Percentiles rank a stretch among this genome's conserved stretches.
Evolutionary conservation across 2,888 invertebrate species (phyloP).

Genomic region (Orchesella flavescens): DNA sequence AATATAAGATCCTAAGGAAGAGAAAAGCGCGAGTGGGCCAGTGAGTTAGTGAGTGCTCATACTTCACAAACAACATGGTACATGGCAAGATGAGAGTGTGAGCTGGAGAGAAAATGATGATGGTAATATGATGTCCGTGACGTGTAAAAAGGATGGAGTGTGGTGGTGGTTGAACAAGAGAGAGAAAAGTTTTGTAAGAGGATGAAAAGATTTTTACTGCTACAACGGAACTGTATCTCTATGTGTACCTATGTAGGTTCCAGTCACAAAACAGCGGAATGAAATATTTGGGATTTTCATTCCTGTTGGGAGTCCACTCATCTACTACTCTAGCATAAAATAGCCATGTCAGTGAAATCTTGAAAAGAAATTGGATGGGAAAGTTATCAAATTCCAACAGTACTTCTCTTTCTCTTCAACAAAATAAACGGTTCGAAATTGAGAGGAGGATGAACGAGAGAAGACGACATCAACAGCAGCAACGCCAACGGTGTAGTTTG

Average conservation of each 20-base stretch:
- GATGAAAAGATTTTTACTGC: too few species aligned
- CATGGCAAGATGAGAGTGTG: too few species aligned
- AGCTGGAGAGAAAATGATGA: slow-evolving; percentile 1
- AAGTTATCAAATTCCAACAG: too few species aligned
- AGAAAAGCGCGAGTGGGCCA: background rate
- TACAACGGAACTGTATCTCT: too few species aligned
- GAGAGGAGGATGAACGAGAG: background rate
- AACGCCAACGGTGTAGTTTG: background rate
- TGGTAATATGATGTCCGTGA: background rate
- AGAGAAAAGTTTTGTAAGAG: too few species aligned
- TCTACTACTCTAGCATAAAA: background rate
- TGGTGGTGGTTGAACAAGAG: background rate
- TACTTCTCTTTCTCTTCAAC: too few species aligned
- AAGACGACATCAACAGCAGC: background rate
- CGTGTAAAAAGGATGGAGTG: background rate
- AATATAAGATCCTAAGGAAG: background rate
- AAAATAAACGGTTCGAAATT: slow-evolving; percentile 14
- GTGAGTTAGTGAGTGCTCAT: background rate
- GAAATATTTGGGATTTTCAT: too few species aligned
- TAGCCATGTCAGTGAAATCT: background rate
- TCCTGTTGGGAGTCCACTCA: too few species aligned
- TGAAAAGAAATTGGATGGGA: slow-evolving; percentile 1
- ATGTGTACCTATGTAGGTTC: too few species aligned
- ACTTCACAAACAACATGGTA: too few species aligned
- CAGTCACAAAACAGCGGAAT: too few species aligned